Conservation (phyloP, 1,140 invertebrate genomes). For the Copidosoma floridanum region DNA sequence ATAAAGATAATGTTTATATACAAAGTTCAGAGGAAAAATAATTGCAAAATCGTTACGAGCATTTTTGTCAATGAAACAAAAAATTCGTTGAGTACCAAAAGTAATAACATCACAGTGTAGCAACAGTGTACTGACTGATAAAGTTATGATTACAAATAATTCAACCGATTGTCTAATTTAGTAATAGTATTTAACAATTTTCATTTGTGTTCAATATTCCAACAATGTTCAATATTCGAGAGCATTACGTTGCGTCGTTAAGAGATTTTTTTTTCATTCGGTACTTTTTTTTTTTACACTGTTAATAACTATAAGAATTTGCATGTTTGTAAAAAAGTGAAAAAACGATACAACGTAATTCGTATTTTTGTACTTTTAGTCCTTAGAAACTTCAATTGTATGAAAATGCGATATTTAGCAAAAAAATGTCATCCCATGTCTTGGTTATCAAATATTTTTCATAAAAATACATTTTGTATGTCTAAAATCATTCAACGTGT, state of each 20-base stretch:
- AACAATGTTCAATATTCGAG: constrained; percentile 32
- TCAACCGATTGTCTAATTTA: constrained; percentile 40
- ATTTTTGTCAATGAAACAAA: too few relatives aligned
- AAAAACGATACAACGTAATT: constrained; percentile 19
- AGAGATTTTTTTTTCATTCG: constrained; percentile 19
- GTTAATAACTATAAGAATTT: too few relatives aligned
- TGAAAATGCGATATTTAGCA: not conserved
- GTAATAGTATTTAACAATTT: constrained; percentile 42
- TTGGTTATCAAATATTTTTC: constrained; percentile 11
- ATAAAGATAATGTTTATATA: too few relatives aligned
- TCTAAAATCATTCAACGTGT: constrained; percentile 3
- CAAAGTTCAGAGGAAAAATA: not conserved
- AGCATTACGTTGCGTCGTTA: not conserved
- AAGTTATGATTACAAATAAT: constrained; percentile 36
- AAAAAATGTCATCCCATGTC: not conserved
- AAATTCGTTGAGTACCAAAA: constrained; percentile 18
- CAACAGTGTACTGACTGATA: constrained; percentile 23
- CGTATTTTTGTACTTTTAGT: constrained; percentile 14
- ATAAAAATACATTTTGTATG: constrained; percentile 6
- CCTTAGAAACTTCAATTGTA: constrained; percentile 3
- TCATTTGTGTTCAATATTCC: constrained; percentile 19
- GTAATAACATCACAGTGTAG: constrained; percentile 25
- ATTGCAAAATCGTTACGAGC: too few relatives aligned
- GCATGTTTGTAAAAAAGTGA: constrained; percentile 22
- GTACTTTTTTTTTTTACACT: too few relatives aligned